Percentiles rank a stretch among this genome's conserved stretches.
These are phyloP conservation scores for Trichosurus vulpecula DNA, from an alignment of 2,797 vertebrate species.

Conservation along the genomic window DNA sequence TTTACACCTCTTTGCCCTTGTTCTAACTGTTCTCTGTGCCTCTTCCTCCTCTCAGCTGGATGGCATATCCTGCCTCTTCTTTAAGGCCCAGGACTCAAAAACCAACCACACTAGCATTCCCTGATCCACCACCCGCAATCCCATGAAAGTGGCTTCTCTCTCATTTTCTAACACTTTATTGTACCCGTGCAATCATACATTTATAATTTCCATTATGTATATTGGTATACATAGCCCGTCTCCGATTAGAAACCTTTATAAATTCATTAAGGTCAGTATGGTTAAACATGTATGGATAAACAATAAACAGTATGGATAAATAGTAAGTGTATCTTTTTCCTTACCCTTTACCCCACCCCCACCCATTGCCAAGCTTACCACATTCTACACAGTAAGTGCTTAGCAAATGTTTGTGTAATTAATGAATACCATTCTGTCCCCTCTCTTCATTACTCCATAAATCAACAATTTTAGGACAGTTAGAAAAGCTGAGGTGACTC, in stretches of 20 bases:
- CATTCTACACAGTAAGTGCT: neutral
- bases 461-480: neutral
- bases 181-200: neutral
- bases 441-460: neutral
- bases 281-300: too few relatives aligned
- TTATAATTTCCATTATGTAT: neutral
- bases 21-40: neutral
- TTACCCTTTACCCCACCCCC: neutral
- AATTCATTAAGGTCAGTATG: neutral
- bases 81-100: neutral
- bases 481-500: neutral
- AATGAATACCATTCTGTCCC: neutral
- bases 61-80: neutral
- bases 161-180: neutral
- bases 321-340: neutral
- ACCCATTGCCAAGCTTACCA: neutral
- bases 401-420: neutral
- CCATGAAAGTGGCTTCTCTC: neutral
- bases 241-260: neutral
- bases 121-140: neutral
- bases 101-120: neutral
- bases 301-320: too few relatives aligned
- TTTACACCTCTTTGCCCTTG: neutral
- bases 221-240: neutral
- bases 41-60: neutral